Percentiles rank a stretch among this genome's conserved stretches.
Evolutionary conservation across 2,888 invertebrate species (phyloP).

Genomic region (Dynastes hyllus): DNA sequence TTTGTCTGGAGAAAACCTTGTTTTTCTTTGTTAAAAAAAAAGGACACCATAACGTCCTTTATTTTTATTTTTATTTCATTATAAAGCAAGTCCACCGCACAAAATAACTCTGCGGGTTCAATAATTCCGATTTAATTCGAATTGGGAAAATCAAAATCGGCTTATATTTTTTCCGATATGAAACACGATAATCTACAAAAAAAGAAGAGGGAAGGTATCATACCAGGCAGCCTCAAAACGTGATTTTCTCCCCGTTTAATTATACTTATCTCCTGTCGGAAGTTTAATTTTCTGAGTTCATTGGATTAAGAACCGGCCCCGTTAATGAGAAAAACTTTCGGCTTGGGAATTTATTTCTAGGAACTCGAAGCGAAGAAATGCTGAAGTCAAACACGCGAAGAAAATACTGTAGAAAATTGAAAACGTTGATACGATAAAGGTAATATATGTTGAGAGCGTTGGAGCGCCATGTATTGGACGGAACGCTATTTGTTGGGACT

Average conservation of each 20-base stretch:
- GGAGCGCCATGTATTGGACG: background rate
- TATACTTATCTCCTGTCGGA: background rate
- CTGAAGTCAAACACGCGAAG: background rate
- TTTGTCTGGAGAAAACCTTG: background rate
- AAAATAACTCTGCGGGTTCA: no score
- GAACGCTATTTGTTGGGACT: background rate
- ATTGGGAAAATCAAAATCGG: no score
- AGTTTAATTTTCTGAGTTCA: slow-evolving; percentile 6
- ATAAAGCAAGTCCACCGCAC: no score
- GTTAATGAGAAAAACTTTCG: background rate
- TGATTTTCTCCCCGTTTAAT: background rate
- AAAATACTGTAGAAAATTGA: background rate
- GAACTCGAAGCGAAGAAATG: background rate
- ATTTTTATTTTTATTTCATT: no score
- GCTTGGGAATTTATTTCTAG: background rate
- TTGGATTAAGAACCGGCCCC: slow-evolving; percentile 6
- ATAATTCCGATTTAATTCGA: no score
- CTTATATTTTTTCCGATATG: no score
- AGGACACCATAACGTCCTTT: no score
- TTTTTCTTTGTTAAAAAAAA: no score
- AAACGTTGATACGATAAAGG: background rate
- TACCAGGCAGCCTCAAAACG: background rate
- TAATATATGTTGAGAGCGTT: slow-evolving; percentile 20
- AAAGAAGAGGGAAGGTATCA: no score
- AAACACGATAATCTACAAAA: no score